These are phyloP conservation scores for Rousettus madagascariensis DNA, from an alignment of 2,797 vertebrate species.

Conservation along the genomic window DNA sequence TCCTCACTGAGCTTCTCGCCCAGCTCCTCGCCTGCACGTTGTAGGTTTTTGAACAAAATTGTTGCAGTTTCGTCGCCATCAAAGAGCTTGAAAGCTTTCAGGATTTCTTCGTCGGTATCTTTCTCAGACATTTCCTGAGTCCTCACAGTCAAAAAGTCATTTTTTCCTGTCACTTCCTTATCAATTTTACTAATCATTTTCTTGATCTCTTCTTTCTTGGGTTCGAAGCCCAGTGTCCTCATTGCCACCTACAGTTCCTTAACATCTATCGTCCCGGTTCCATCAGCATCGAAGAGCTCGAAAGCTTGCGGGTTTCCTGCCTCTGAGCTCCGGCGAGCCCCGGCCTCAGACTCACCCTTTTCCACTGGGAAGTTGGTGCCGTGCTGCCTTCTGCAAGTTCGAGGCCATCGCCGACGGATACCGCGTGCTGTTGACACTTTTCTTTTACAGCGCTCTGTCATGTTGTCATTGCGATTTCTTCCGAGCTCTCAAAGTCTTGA, in stretches of 20 bases:
- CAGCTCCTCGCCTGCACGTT: slow-evolving; percentile 93
- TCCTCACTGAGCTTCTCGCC: slow-evolving; percentile 96
- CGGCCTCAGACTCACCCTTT: slow-evolving; percentile 88
- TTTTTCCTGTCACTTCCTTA: no score
- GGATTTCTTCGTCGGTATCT: slow-evolving; percentile 96
- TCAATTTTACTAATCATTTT: no score
- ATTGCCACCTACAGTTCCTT: slow-evolving; percentile 97
- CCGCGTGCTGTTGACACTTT: no score
- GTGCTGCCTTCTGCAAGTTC: slow-evolving; percentile 89
- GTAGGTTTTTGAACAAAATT: slow-evolving; percentile 96
- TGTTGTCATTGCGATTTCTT: background rate
- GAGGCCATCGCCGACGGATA: slow-evolving; percentile 82
- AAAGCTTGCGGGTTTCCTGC: slow-evolving; percentile 95
- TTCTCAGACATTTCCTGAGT: slow-evolving; percentile 88
- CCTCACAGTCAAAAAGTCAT: no score
- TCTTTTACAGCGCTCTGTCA: background rate
- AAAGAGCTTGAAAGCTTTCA: slow-evolving; percentile 96
- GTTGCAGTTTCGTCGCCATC: slow-evolving; percentile 97
- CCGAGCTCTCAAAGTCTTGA: background rate
- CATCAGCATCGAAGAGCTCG: slow-evolving; percentile 94
- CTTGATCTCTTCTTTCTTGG: slow-evolving; percentile 85
- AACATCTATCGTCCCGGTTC: slow-evolving; percentile 92
- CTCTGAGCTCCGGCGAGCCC: slow-evolving; percentile 93
- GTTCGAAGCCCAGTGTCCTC: slow-evolving; percentile 96
- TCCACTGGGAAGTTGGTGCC: slow-evolving; percentile 87